Percentiles rank a stretch among this genome's conserved stretches.
These are phyloP conservation scores for Toxotes jaculatrix DNA, from an alignment of 2,113 vertebrate genomes.

Conservation along the genomic window DNA sequence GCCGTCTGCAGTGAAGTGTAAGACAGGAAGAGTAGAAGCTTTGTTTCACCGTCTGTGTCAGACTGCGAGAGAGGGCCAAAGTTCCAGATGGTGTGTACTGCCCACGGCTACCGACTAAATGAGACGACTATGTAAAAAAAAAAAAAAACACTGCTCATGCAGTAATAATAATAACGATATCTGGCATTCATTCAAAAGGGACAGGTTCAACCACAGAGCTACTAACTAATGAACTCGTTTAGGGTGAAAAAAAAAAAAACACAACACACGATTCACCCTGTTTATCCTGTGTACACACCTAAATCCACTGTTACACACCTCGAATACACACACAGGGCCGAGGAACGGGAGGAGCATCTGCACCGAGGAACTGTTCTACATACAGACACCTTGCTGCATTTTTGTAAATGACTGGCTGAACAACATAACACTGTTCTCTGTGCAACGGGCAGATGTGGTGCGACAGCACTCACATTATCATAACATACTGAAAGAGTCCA, in stretches of 20 bases:
- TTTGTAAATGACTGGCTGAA: constrained; percentile 38
- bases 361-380: constrained; percentile 35
- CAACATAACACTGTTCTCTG: constrained; percentile 23
- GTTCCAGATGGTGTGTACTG: constrained; percentile 74
- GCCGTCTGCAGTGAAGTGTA: constrained; percentile 21
- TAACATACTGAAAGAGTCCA: constrained; percentile 16
- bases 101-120: constrained; percentile 72
- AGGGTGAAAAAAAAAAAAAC: not conserved
- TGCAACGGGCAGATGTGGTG: constrained; percentile 36
- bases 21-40: constrained; percentile 36
- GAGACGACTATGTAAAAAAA: constrained; percentile 66
- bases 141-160: constrained; percentile 68
- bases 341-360: not conserved
- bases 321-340: not conserved
- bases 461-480: constrained; percentile 31
- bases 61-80: constrained; percentile 52
- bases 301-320: constrained; percentile 8
- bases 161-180: constrained; percentile 64
- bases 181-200: constrained; percentile 56
- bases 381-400: constrained; percentile 28
- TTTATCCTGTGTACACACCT: constrained; percentile 12
- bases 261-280: not conserved
- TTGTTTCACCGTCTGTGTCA: constrained; percentile 54
- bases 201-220: constrained; percentile 13
- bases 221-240: not conserved